Evolutionary conservation across 2,888 invertebrate genomes (phyloP).

Genomic region (Drosophila hawaiiensis): DNA sequence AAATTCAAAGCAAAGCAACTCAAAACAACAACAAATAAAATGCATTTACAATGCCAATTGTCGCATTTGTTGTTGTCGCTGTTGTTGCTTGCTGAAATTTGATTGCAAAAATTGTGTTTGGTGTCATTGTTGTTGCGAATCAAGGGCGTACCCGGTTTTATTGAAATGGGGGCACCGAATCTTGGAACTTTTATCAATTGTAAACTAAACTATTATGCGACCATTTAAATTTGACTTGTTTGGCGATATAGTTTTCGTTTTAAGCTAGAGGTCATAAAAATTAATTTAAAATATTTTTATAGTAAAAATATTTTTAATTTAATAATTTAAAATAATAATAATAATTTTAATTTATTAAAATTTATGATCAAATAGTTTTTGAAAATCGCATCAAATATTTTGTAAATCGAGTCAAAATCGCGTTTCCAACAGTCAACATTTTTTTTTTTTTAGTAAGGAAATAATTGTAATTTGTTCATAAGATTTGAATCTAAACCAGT

Average conservation of each 20-base stretch:
- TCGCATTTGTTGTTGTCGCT: conserved; percentile 25
- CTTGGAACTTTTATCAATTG: not conserved
- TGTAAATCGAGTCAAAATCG: not conserved
- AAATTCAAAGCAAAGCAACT: conserved; percentile 68
- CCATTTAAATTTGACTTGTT: too few relatives aligned
- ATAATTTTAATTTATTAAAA: not conserved
- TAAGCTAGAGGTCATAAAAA: not conserved
- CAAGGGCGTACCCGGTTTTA: not conserved
- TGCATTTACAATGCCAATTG: conserved; percentile 63
- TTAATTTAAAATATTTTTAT: not conserved
- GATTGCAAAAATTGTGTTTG: conserved; percentile 61
- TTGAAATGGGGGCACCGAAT: not conserved
- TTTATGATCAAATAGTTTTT: not conserved
- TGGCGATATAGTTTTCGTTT: not conserved
- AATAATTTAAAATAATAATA: not conserved
- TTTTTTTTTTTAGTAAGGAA: not conserved
- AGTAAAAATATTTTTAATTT: not conserved
- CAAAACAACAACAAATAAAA: conserved; percentile 42
- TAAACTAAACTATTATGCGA: not conserved
- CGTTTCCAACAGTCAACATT: not conserved
- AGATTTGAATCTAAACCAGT: not conserved
- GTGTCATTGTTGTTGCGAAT: conserved; percentile 56
- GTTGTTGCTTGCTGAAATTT: conserved; percentile 46
- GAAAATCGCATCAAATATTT: not conserved
- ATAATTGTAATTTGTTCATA: not conserved